Evolutionary conservation across 2,797 vertebrate genomes (phyloP).

Genomic region (Emys orbicularis): DNA sequence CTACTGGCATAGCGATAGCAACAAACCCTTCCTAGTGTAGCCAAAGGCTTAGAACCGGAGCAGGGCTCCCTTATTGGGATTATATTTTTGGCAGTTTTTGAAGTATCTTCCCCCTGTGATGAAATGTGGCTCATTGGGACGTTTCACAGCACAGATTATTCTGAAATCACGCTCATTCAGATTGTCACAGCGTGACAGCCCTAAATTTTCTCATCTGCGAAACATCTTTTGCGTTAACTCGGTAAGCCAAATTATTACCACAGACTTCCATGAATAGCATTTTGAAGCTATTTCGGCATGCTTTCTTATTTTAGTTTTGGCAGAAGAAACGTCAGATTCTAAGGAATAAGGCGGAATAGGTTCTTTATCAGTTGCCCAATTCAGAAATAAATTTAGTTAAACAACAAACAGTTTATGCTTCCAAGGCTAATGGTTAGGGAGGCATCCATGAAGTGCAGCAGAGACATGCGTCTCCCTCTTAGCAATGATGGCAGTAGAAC

Average conservation of each 20-base stretch:
- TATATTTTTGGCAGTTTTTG: conserved; percentile 58
- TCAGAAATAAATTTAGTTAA: neutral
- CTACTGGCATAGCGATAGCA: conserved; percentile 25
- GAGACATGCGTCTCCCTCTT: neutral
- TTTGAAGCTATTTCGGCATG: neutral
- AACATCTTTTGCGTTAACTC: conserved; percentile 26
- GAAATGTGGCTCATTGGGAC: neutral
- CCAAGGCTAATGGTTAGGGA: conserved; percentile 32
- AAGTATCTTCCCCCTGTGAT: conserved; percentile 8
- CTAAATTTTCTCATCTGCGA: conserved; percentile 1
- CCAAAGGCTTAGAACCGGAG: neutral
- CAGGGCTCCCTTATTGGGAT: conserved; percentile 25
- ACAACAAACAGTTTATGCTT: conserved; percentile 25
- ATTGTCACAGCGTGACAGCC: conserved; percentile 24
- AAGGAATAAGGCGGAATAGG: conserved; percentile 19
- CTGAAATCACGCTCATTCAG: conserved; percentile 17
- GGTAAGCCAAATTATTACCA: conserved; percentile 31
- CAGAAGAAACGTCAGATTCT: conserved; percentile 20
- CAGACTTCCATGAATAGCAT: neutral
- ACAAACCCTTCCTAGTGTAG: conserved; percentile 56
- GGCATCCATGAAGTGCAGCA: conserved; percentile 33
- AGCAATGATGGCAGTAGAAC: neutral
- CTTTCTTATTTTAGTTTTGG: conserved; percentile 32
- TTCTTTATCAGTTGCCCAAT: conserved; percentile 8
- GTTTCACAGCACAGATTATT: neutral